Evolutionary conservation across 1,140 invertebrate genomes (phyloP).

Genomic region (Psilanteris sp.): DNA sequence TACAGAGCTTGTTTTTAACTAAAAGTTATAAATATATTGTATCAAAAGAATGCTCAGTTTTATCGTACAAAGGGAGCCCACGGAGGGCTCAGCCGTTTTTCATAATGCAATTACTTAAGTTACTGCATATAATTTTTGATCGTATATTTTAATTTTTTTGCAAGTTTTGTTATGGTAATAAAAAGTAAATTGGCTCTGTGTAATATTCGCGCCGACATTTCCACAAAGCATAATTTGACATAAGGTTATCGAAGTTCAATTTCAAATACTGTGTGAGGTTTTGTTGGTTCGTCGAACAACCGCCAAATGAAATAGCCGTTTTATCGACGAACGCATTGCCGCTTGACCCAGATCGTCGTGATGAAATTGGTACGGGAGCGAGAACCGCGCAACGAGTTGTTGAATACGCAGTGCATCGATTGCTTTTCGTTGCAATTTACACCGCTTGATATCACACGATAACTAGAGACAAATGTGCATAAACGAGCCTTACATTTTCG

Average conservation of each 20-base stretch:
- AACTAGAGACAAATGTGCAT: slow-evolving; percentile 47
- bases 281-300: slow-evolving; percentile 55
- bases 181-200: slow-evolving; percentile 4
- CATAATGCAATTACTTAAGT: no score
- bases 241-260: slow-evolving; percentile 46
- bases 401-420: slow-evolving; percentile 68
- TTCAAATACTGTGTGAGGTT: slow-evolving; percentile 47
- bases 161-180: slow-evolving; percentile 11
- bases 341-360: slow-evolving; percentile 62
- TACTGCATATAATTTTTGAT: not conserved
- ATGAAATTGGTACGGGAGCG: slow-evolving; percentile 69
- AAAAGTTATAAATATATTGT: no score
- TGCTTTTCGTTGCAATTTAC: slow-evolving; percentile 70
- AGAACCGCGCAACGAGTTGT: slow-evolving; percentile 60
- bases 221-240: slow-evolving; percentile 40
- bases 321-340: slow-evolving; percentile 51
- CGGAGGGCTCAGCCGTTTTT: no score
- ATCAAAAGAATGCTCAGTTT: no score
- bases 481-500: slow-evolving; percentile 29
- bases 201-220: slow-evolving; percentile 25
- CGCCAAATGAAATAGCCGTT: slow-evolving; percentile 67
- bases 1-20: no score
- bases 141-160: no score
- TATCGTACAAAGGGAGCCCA: no score
- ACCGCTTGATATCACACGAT: slow-evolving; percentile 59